These are phyloP conservation scores for Tanytarsus gracilentus DNA, from an alignment of 2,888 invertebrate species.

Conservation along the genomic window DNA sequence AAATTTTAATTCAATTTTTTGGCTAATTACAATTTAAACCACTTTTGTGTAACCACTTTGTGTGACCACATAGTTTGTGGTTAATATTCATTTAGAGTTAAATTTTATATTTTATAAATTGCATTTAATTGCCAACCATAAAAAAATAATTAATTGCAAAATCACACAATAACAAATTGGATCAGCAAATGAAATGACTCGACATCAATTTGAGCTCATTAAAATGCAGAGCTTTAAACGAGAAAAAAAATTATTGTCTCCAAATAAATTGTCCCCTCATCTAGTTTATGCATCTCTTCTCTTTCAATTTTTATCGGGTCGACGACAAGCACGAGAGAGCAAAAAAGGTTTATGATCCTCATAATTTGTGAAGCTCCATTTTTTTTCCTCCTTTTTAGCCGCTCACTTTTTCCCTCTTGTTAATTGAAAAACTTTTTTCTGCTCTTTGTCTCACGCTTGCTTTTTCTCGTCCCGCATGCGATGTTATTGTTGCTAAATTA, in stretches of 20 bases:
- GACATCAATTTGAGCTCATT: slow-evolving; percentile 11
- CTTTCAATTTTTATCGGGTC: neutral
- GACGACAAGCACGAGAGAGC: neutral
- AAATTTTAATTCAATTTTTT: too few species aligned
- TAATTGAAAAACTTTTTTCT: slow-evolving; percentile 11
- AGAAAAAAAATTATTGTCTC: neutral
- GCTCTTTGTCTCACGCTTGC: neutral
- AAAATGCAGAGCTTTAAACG: neutral
- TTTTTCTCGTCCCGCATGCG: too few species aligned
- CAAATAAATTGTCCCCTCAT: neutral
- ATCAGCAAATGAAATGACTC: too few species aligned
- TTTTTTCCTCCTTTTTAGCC: neutral
- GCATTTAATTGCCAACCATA: neutral
- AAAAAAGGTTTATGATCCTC: neutral
- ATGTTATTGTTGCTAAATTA: neutral
- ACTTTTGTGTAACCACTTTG: too few species aligned
- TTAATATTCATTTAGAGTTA: too few species aligned
- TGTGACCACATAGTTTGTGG: too few species aligned
- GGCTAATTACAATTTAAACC: too few species aligned
- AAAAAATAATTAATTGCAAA: neutral
- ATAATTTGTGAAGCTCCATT: neutral
- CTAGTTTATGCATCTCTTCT: neutral
- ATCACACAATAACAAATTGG: neutral
- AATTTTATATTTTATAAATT: too few species aligned
- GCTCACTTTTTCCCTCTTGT: neutral